Conservation (phyloP, 2,797 vertebrate species). For the Silurus aristotelis region DNA sequence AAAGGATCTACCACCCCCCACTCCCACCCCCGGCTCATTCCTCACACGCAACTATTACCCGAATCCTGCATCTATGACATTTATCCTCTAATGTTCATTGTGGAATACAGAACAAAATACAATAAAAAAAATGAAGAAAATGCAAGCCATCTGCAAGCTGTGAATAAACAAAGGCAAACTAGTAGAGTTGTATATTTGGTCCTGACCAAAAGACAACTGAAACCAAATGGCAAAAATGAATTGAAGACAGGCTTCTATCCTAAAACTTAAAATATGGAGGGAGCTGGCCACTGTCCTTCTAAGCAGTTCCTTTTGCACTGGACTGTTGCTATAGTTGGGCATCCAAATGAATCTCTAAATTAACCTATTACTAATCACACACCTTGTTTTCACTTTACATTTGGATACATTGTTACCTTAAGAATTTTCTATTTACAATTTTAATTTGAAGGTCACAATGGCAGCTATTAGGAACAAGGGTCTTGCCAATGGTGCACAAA, state of each 20-base stretch:
- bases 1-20: not conserved
- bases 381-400: slow-evolving; percentile 33
- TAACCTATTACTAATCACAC: slow-evolving; percentile 38
- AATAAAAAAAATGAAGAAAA: not conserved
- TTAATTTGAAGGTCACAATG: slow-evolving; percentile 30
- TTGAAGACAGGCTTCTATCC: slow-evolving; percentile 20
- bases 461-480: slow-evolving; percentile 22
- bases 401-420: slow-evolving; percentile 8
- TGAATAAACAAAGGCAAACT: slow-evolving; percentile 40
- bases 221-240: slow-evolving; percentile 27
- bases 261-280: not conserved
- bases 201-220: slow-evolving; percentile 29
- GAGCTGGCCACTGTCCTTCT: not conserved
- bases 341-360: slow-evolving; percentile 28
- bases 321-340: not conserved
- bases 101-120: slow-evolving; percentile 23
- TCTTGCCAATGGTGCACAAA: slow-evolving; percentile 35
- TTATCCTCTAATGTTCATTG: slow-evolving; percentile 31
- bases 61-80: slow-evolving; percentile 19
- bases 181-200: slow-evolving; percentile 25
- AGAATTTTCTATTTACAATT: slow-evolving; percentile 20
- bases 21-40: not conserved
- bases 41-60: slow-evolving; percentile 38
- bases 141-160: slow-evolving; percentile 12
- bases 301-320: not conserved